phyloP scores from a whole-genome alignment of 2,113 vertebrate genomes.

The Phycodurus eques region DNA sequence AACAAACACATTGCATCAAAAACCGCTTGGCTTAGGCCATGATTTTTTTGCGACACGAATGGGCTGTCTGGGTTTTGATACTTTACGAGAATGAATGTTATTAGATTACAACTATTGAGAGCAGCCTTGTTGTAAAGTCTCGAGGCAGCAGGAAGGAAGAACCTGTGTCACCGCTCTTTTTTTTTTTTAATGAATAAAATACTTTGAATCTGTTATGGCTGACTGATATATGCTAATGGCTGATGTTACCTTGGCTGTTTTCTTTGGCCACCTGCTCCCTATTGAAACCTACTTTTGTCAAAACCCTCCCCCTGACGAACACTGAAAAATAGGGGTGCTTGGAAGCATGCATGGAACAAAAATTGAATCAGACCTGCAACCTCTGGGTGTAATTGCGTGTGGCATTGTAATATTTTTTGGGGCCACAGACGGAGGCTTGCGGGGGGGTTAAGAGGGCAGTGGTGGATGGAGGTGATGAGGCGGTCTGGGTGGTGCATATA shows the following conservation, averaged over 20 bases:
- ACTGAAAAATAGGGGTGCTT: constrained; percentile 1
- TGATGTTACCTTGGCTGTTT: constrained; percentile 28
- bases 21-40: too few relatives aligned
- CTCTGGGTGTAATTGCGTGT: constrained; percentile 29
- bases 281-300: constrained; percentile 47
- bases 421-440: constrained; percentile 45
- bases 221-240: constrained; percentile 11
- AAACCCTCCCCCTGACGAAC: neutral
- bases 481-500: neutral
- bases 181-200: neutral
- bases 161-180: neutral
- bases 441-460: constrained; percentile 1
- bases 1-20: too few relatives aligned
- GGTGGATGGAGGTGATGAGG: neutral
- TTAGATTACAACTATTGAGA: too few relatives aligned
- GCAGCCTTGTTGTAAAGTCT: too few relatives aligned
- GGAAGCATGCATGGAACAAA: constrained; percentile 11
- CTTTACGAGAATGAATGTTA: too few relatives aligned
- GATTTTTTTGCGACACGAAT: too few relatives aligned
- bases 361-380: neutral
- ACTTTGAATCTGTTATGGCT: too few relatives aligned
- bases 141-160: too few relatives aligned
- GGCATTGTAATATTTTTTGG: constrained; percentile 39
- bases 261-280: constrained; percentile 50
- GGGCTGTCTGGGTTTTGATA: too few relatives aligned